Percentiles rank a stretch among this genome's conserved stretches.
Evolutionary conservation across 2,113 vertebrate species (phyloP).

Genomic region (Gymnobelideus leadbeateri): DNA sequence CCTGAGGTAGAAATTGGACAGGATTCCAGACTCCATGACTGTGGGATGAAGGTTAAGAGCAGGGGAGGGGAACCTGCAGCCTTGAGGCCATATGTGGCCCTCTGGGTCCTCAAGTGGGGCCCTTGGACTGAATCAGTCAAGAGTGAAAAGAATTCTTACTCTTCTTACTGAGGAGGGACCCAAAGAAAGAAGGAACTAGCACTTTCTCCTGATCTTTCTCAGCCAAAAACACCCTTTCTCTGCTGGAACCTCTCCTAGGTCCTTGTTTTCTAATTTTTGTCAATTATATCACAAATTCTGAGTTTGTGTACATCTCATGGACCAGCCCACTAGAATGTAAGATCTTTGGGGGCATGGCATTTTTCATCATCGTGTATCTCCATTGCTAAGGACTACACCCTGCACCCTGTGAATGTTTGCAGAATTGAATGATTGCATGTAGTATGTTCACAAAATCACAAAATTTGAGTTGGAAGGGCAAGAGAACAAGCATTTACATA

Average conservation of each 20-base stretch:
- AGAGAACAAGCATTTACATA: neutral
- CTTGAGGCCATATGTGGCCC: too few species aligned
- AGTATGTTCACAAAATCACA: neutral
- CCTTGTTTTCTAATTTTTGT: neutral
- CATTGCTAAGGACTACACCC: neutral
- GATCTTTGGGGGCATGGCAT: neutral
- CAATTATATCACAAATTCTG: neutral
- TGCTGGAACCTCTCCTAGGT: neutral
- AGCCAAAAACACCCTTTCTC: neutral
- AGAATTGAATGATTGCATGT: neutral
- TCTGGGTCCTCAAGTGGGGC: too few species aligned
- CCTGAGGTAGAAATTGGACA: conserved; percentile 39
- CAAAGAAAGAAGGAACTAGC: neutral
- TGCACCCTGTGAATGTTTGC: neutral
- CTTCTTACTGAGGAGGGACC: neutral
- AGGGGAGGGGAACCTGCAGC: too few species aligned
- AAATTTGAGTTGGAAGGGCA: neutral
- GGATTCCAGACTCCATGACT: conserved; percentile 14
- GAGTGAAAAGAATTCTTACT: neutral
- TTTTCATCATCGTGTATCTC: neutral
- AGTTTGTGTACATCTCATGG: neutral
- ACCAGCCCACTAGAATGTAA: neutral
- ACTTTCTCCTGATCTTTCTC: neutral
- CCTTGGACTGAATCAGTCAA: too few species aligned
- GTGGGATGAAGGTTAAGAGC: neutral